These are phyloP conservation scores for Nyctalus aviator DNA, from an alignment of 2,797 vertebrate genomes.

Conservation along the genomic window DNA sequence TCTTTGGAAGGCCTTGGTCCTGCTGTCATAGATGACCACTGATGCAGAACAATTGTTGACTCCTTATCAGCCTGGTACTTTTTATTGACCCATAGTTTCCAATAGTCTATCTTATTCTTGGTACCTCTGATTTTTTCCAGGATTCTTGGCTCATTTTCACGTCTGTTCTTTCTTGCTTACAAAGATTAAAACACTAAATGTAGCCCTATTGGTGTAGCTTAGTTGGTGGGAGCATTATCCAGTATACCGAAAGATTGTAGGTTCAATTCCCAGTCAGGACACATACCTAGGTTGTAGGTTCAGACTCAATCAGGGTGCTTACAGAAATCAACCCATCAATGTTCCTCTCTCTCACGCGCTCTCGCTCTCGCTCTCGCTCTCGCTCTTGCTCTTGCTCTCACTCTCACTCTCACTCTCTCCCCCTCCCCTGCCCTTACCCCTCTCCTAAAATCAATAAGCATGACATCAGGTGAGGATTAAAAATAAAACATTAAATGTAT, in stretches of 20 bases:
- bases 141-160: not conserved
- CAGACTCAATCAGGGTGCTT: not conserved
- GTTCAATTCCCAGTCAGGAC: not conserved
- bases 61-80: not conserved
- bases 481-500: not conserved
- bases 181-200: not conserved
- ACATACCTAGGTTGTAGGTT: not conserved
- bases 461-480: not conserved
- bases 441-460: not conserved
- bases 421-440: no score
- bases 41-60: not conserved
- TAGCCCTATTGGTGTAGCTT: not conserved
- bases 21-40: not conserved
- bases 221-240: not conserved
- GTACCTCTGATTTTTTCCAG: not conserved
- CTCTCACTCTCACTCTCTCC: no score
- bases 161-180: not conserved
- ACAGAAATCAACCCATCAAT: not conserved
- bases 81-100: not conserved
- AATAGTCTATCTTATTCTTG: not conserved
- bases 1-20: not conserved
- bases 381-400: no score
- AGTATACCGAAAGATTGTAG: not conserved
- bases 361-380: no score
- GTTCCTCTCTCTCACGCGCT: not conserved